These are phyloP conservation scores for Parazoanthus atlanticus DNA, from an alignment of 92 coral and sea anemone genomes.

Conservation along the genomic window DNA sequence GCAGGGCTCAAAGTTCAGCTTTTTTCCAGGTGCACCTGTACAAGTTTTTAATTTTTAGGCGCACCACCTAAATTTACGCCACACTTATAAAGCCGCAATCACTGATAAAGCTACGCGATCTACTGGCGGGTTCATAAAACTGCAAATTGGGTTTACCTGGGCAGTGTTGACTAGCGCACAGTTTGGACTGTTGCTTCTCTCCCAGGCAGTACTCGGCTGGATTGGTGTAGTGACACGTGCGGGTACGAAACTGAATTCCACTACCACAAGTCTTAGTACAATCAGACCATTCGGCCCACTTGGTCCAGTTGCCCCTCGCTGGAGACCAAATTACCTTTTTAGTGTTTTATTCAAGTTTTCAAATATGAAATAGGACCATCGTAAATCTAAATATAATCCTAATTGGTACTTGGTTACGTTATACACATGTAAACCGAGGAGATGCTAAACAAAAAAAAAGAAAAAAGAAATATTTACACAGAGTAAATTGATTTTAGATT, in stretches of 20 bases:
- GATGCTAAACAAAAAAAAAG: no score
- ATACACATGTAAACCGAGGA: no score
- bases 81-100: no score
- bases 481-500: no score
- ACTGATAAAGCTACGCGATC: neutral
- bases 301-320: constrained; percentile 86
- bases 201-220: constrained; percentile 82
- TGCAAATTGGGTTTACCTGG: constrained; percentile 65
- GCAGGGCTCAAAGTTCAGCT: no score
- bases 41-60: no score
- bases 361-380: neutral
- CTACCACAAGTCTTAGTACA: constrained; percentile 91
- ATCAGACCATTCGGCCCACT: constrained; percentile 82
- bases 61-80: no score
- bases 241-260: constrained; percentile 88
- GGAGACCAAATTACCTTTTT: neutral
- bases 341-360: neutral
- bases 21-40: no score
- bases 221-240: constrained; percentile 69
- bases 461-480: no score
- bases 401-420: no score
- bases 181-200: constrained; percentile 77
- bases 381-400: neutral
- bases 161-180: constrained; percentile 86
- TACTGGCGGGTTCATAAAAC: neutral